Evolutionary conservation across 2,888 invertebrate genomes (phyloP), one percentile per base, ranked within the genome.

Genomic region (Cerastis rubricosa): DNA sequence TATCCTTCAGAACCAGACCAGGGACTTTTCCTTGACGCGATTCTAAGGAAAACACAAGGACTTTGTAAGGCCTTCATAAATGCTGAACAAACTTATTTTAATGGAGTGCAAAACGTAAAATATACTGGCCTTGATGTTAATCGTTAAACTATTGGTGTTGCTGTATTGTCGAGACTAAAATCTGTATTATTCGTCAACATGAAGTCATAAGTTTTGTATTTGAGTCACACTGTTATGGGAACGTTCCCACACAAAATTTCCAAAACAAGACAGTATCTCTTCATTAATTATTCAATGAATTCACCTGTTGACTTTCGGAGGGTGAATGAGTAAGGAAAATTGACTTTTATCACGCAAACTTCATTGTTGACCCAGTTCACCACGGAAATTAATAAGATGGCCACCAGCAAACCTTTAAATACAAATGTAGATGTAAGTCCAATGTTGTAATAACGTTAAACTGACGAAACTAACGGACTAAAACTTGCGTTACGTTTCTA

Each of bases 221-320:
- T n/a, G 43, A 43, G 2, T 61, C 29, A n/a, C 49, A 59, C 59
- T 70, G 66, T 67, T 81, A 81, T 63, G 61, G 73, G 12, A 79
- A 79, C 71, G 70, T 47, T 76, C n/a, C 69, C 66, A 71, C 61
- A 82, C 66, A 66, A 80, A 78, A 73, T 76, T 49, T 49, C 65
- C 66, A 63, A 85, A 85, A 79, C 75, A 69, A 82, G 76, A 73
- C 75, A 73, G 71, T 88, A 83, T 81, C 86, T 87, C 87, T 89
- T 90, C 88, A 91, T 94, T 94, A 93, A 93, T 93, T 93, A 94
- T 94, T 93, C 92, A 94, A 90, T 90, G 87, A 88, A 88, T 91
- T 87, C 94, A 95, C 95, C 95, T 95, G 95, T 95, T 95, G 95
- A 89, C 87, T 89, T 85, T 85, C 78, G 79, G 87, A 85, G 89